Conservation (phyloP, 23 tunicate species). For the Styela plicata region DNA sequence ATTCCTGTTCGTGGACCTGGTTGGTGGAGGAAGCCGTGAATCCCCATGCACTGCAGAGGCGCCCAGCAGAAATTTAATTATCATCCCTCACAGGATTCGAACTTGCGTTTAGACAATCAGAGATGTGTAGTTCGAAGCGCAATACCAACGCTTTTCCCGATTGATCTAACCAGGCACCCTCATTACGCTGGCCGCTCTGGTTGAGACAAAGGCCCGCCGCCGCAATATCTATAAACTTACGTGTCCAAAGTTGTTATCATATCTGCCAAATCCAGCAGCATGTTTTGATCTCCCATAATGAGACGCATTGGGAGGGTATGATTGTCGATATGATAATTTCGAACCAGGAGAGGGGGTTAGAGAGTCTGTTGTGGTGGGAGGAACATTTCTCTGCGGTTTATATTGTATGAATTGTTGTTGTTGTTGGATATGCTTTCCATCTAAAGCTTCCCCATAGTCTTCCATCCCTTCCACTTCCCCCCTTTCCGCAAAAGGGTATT, state of each 20-base stretch:
- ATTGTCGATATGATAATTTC: conserved; percentile 24
- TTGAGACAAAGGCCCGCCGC: too few species aligned
- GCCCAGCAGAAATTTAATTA: too few species aligned
- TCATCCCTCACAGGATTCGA: too few species aligned
- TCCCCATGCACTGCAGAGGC: too few species aligned
- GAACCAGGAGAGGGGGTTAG: not conserved
- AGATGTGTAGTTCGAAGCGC: too few species aligned
- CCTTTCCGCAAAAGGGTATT: conserved; percentile 64
- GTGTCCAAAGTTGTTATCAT: not conserved
- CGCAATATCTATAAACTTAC: too few species aligned
- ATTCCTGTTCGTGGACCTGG: too few species aligned
- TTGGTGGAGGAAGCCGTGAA: too few species aligned
- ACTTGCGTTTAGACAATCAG: too few species aligned
- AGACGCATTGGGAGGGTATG: conserved; percentile 7
- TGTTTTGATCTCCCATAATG: not conserved
- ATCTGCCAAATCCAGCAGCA: not conserved
- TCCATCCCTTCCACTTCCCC: conserved; percentile 89
- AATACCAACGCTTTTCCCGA: too few species aligned
- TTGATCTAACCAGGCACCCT: too few species aligned
- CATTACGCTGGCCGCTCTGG: too few species aligned
- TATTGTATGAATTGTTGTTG: conserved; percentile 15
- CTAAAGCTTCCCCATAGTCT: conserved; percentile 47
- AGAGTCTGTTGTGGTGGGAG: not conserved
- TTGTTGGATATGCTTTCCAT: conserved; percentile 11
- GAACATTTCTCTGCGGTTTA: not conserved